Conservation (phyloP, 2,797 vertebrate genomes). For the Sylvilagus floridanus region DNA sequence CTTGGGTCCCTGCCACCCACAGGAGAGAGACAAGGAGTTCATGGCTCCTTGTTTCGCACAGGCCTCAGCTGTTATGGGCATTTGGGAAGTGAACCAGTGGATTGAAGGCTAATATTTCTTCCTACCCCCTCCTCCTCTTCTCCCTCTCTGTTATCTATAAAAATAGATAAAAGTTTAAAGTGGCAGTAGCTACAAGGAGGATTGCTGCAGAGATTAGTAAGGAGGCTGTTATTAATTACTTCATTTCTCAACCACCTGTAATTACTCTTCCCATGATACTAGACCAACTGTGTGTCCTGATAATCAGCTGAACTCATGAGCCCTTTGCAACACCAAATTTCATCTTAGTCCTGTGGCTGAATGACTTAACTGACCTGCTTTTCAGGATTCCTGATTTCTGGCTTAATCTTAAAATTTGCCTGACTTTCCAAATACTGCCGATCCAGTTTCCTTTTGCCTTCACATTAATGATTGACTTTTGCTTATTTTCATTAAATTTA, state of each 20-base stretch:
- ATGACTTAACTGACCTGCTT: constrained; percentile 51
- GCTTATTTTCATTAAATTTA: not conserved
- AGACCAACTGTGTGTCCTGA: not conserved
- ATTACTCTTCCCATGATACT: not conserved
- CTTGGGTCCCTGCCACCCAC: no score
- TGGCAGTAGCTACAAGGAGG: not conserved
- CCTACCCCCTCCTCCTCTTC: no score
- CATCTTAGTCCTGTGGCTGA: not conserved
- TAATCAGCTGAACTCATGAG: not conserved
- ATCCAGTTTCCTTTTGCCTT: constrained; percentile 50
- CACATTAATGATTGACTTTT: constrained; percentile 32
- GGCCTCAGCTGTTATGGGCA: no score
- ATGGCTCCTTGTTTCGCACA: no score
- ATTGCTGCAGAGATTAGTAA: constrained; percentile 40
- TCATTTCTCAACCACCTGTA: constrained; percentile 60
- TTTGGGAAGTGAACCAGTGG: no score
- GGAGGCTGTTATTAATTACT: constrained; percentile 18
- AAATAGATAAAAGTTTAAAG: not conserved
- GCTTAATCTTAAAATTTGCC: constrained; percentile 59
- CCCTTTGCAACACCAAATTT: constrained; percentile 66
- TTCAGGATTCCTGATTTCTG: constrained; percentile 64
- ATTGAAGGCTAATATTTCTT: no score
- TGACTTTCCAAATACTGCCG: constrained; percentile 28
- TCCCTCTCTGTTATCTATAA: no score
- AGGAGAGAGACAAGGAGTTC: no score